Evolutionary conservation across 2,797 vertebrate genomes (phyloP).

Genomic region (Oryzias dopingdopingensis): DNA sequence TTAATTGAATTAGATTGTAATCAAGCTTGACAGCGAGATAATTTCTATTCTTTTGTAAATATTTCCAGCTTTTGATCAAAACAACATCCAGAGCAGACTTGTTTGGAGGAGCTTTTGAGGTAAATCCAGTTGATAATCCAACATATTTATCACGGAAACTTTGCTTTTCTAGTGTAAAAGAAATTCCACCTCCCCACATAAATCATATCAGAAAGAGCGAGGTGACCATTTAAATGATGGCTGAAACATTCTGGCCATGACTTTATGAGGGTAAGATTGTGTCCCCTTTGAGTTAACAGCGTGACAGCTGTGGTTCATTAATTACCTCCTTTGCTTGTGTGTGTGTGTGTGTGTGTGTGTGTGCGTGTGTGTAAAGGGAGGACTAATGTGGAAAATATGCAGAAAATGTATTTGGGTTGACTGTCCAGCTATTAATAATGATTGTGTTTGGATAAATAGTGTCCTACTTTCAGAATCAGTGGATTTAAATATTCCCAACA

Average conservation of each 20-base stretch:
- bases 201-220: not conserved
- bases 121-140: too few relatives aligned
- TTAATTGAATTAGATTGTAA: too few relatives aligned
- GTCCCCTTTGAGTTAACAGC: constrained; percentile 18
- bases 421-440: constrained; percentile 78
- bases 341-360: not conserved
- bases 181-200: not conserved
- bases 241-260: constrained; percentile 27
- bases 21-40: too few relatives aligned
- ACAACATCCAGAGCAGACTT: too few relatives aligned
- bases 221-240: constrained; percentile 12
- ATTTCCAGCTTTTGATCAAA: too few relatives aligned
- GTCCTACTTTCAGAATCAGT: constrained; percentile 79
- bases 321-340: constrained; percentile 36
- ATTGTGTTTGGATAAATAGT: constrained; percentile 79
- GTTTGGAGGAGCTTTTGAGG: too few relatives aligned
- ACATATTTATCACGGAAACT: too few relatives aligned
- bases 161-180: too few relatives aligned
- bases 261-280: constrained; percentile 27
- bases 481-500: constrained; percentile 82
- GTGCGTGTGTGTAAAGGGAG: constrained; percentile 34
- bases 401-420: constrained; percentile 82
- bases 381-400: constrained; percentile 64
- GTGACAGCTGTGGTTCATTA: constrained; percentile 34
- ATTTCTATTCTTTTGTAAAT: too few relatives aligned